phyloP scores from a whole-genome alignment of 2,797 vertebrate species.

The Loris lydekkerianus region DNA sequence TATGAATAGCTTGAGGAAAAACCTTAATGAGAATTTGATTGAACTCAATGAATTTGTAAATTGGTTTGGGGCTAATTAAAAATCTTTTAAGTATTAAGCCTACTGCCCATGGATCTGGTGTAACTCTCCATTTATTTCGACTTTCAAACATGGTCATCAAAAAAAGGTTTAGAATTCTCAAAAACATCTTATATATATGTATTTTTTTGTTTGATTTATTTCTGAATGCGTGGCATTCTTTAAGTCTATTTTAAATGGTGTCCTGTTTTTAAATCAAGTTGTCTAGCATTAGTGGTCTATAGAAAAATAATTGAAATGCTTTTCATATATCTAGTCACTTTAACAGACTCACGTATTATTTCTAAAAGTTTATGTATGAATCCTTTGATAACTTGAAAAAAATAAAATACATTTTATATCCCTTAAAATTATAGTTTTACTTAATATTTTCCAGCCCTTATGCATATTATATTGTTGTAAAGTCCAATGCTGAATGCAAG shows the following conservation, averaged over 20 bases:
- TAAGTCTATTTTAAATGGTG: neutral
- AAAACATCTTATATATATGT: neutral
- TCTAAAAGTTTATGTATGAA: neutral
- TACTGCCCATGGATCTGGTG: neutral
- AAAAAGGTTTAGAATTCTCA: neutral
- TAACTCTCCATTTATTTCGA: neutral
- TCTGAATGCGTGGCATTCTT: neutral
- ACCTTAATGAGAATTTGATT: neutral
- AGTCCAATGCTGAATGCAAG: neutral
- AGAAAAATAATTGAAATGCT: neutral
- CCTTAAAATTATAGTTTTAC: neutral
- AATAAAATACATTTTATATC: neutral
- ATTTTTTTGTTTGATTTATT: neutral
- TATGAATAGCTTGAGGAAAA: neutral
- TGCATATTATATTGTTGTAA: neutral
- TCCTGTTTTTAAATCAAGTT: neutral
- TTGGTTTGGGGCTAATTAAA: neutral
- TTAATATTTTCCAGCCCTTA: neutral
- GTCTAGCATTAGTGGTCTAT: neutral
- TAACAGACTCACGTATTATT: neutral
- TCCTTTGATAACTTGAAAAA: neutral
- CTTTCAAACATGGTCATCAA: neutral
- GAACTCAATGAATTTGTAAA: neutral
- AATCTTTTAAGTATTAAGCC: neutral
- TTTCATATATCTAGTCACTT: neutral